Evolutionary conservation across 2,888 invertebrate species (phyloP).

Genomic region (Agrotis puta): DNA sequence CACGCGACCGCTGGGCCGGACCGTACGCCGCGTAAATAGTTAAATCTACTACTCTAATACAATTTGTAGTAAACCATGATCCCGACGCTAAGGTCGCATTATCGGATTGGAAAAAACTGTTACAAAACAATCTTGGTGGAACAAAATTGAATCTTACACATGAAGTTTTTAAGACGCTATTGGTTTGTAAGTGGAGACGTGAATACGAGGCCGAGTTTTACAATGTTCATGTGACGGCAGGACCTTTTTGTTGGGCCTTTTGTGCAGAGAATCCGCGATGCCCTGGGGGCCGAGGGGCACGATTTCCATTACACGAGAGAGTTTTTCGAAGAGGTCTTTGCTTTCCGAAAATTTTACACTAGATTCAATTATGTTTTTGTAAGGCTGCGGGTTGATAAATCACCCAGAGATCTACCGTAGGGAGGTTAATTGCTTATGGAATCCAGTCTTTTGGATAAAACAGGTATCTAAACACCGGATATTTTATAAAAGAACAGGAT

Average conservation of each 20-base stretch:
- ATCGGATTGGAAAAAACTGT: slow-evolving; percentile 90
- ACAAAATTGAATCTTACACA: slow-evolving; percentile 77
- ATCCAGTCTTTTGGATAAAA: not conserved
- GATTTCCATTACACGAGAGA: slow-evolving; percentile 90
- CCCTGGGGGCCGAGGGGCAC: slow-evolving; percentile 86
- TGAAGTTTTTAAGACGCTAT: slow-evolving; percentile 73
- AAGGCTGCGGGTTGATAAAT: slow-evolving; percentile 45
- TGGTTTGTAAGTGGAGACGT: slow-evolving; percentile 75
- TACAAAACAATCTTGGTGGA: slow-evolving; percentile 75
- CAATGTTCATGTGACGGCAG: slow-evolving; percentile 90
- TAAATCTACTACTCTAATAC: slow-evolving; percentile 90
- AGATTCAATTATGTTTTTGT: slow-evolving; percentile 72
- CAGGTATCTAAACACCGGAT: not conserved
- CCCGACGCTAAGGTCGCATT: slow-evolving; percentile 90
- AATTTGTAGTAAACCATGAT: slow-evolving; percentile 91
- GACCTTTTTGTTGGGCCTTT: slow-evolving; percentile 90
- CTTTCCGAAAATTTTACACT: slow-evolving; percentile 80
- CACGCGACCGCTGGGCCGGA: slow-evolving; percentile 66
- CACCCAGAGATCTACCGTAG: slow-evolving; percentile 14
- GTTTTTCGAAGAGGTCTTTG: slow-evolving; percentile 83
- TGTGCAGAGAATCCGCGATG: slow-evolving; percentile 88
- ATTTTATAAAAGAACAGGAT: slow-evolving; percentile 9
- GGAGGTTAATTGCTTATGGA: slow-evolving; percentile 34
- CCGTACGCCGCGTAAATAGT: slow-evolving; percentile 86
- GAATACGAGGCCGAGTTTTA: slow-evolving; percentile 87